A percentile compares a stretch with the other conserved stretches of the same genome.
These are phyloP conservation scores for Pasiphila rectangulata DNA, from an alignment of 2,888 invertebrate genomes.

Conservation along the genomic window DNA sequence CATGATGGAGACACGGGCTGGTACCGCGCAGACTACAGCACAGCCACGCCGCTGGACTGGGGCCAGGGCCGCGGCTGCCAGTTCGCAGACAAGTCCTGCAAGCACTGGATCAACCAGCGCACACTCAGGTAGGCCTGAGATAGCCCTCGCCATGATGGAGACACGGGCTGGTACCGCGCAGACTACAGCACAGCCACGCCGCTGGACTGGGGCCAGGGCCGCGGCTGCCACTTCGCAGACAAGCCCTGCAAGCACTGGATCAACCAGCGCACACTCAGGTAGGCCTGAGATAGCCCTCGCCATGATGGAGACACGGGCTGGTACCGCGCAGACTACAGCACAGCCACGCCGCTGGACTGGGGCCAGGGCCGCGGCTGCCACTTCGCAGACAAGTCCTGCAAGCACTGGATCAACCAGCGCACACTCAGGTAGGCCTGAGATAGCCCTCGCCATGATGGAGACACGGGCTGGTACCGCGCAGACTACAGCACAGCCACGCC, in stretches of 20 bases:
- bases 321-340: conserved; percentile 94
- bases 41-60: conserved; percentile 94
- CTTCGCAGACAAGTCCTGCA: conserved; percentile 97
- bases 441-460: too few relatives aligned
- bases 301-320: conserved; percentile 98
- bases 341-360: conserved; percentile 94
- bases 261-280: conserved; percentile 85
- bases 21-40: conserved; percentile 94
- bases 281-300: conserved; percentile 93
- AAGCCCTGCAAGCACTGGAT: conserved; percentile 99
- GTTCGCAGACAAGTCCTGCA: conserved; percentile 97
- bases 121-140: conserved; percentile 82
- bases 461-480: too few relatives aligned
- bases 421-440: conserved; percentile 82
- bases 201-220: conserved; percentile 92
- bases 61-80: conserved; percentile 94
- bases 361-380: conserved; percentile 94
- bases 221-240: conserved; percentile 97
- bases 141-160: conserved; percentile 97
- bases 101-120: conserved; percentile 95
- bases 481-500: too few relatives aligned
- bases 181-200: conserved; percentile 93
- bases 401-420: conserved; percentile 95
- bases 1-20: conserved; percentile 98
- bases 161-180: conserved; percentile 97